These are phyloP conservation scores for Ophonus ardosiacus DNA, from an alignment of 2,888 invertebrate genomes.

Conservation along the genomic window DNA sequence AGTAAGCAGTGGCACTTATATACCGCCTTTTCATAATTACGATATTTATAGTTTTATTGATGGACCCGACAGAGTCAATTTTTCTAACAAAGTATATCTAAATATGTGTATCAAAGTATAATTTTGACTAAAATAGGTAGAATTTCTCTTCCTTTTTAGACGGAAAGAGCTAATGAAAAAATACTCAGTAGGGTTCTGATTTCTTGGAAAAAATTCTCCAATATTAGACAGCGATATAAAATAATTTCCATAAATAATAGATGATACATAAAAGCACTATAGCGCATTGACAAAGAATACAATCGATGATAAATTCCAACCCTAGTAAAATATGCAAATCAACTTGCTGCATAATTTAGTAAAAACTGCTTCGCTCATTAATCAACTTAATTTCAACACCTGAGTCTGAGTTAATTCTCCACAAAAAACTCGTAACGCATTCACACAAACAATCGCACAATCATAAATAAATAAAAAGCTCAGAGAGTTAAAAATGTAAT, in stretches of 20 bases:
- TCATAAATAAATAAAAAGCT: constrained; percentile 47
- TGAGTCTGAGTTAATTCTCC: constrained; percentile 18
- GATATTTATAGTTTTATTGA: too few species aligned
- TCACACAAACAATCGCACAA: constrained; percentile 35
- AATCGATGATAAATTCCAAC: constrained; percentile 30
- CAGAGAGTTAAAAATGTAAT: constrained; percentile 57
- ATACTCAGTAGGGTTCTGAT: neutral
- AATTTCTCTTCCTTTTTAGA: too few species aligned
- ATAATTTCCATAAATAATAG: neutral
- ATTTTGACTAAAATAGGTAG: too few species aligned
- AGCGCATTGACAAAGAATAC: neutral
- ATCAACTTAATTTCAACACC: constrained; percentile 37
- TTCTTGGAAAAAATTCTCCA: neutral
- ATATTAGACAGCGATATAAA: neutral
- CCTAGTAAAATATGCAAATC: constrained; percentile 30
- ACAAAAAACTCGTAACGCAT: constrained; percentile 21
- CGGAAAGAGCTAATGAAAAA: neutral
- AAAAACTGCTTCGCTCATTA: constrained; percentile 25
- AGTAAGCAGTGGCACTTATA: too few species aligned
- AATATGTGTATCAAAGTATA: too few species aligned
- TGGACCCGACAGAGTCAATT: too few species aligned
- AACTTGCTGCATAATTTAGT: constrained; percentile 8
- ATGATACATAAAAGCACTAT: neutral
- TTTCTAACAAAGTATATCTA: too few species aligned
- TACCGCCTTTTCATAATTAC: too few species aligned